Evolutionary conservation across 2,888 invertebrate genomes (phyloP).

Genomic region (Papilio demoleus): DNA sequence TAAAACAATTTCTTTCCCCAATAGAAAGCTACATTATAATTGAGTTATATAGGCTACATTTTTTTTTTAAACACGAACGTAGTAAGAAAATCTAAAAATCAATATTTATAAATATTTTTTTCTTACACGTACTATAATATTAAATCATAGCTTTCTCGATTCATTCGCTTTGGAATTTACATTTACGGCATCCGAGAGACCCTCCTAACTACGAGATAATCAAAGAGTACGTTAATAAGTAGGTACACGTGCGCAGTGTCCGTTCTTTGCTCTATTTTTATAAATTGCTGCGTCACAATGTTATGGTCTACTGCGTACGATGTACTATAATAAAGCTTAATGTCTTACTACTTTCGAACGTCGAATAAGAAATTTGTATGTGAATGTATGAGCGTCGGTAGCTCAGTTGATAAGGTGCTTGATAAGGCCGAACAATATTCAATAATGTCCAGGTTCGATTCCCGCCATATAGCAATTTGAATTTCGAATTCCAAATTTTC

Average conservation of each 20-base stretch:
- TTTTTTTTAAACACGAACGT: no score
- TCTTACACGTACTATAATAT: neutral
- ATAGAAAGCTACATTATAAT: no score
- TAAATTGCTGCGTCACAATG: constrained; percentile 37
- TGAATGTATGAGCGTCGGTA: no score
- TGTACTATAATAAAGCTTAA: neutral
- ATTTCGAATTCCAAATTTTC: no score
- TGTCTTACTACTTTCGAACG: constrained; percentile 18
- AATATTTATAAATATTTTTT: neutral
- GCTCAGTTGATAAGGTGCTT: no score
- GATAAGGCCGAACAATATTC: no score
- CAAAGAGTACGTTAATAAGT: constrained; percentile 24
- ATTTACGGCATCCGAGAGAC: constrained; percentile 9
- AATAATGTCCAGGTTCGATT: no score
- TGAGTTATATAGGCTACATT: no score
- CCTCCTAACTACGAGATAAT: constrained; percentile 29
- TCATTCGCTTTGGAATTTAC: constrained; percentile 18
- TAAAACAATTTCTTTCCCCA: no score
- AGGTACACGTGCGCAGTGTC: constrained; percentile 35
- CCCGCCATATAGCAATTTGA: no score
- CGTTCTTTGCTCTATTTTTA: constrained; percentile 28
- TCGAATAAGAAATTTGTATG: neutral
- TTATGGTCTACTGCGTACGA: neutral
- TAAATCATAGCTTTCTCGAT: constrained; percentile 16
- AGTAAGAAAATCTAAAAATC: neutral